A percentile compares a stretch with the other conserved stretches of the same genome.
Evolutionary conservation across 2,888 invertebrate species (phyloP).

Genomic region (Polymixis flavicincta): DNA sequence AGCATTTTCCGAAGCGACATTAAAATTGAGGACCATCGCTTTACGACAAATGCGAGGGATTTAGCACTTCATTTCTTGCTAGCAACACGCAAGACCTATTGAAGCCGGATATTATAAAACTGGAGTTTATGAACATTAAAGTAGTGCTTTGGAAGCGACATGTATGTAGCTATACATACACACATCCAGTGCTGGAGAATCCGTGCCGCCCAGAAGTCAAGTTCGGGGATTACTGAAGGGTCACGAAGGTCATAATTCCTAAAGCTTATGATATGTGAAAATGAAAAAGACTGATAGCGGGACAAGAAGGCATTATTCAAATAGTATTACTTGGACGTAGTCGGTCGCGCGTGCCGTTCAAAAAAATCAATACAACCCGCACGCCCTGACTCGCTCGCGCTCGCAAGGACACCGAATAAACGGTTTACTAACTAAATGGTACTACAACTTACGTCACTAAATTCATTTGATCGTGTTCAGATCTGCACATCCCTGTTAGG

Average conservation of each 20-base stretch:
- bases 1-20: conserved; percentile 28
- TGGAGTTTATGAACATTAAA: background rate
- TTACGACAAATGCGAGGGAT: conserved; percentile 29
- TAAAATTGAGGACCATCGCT: conserved; percentile 32
- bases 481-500: conserved; percentile 39
- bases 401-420: conserved; percentile 78
- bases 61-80: conserved; percentile 21
- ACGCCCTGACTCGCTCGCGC: conserved; percentile 75
- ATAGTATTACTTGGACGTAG: conserved; percentile 75
- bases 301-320: conserved; percentile 76
- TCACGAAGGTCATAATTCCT: conserved; percentile 24
- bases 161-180: background rate
- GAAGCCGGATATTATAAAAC: conserved; percentile 14
- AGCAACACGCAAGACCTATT: background rate
- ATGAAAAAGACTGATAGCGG: conserved; percentile 58
- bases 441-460: conserved; percentile 69
- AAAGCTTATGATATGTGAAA: conserved; percentile 43
- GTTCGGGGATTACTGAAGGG: background rate
- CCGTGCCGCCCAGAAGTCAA: background rate
- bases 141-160: background rate
- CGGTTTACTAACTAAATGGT: conserved; percentile 72
- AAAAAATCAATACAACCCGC: conserved; percentile 85
- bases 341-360: conserved; percentile 77
- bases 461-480: conserved; percentile 46
- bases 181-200: background rate